These are phyloP conservation scores for Nicator chloris DNA, from an alignment of 2,113 vertebrate species.

Conservation along the genomic window DNA sequence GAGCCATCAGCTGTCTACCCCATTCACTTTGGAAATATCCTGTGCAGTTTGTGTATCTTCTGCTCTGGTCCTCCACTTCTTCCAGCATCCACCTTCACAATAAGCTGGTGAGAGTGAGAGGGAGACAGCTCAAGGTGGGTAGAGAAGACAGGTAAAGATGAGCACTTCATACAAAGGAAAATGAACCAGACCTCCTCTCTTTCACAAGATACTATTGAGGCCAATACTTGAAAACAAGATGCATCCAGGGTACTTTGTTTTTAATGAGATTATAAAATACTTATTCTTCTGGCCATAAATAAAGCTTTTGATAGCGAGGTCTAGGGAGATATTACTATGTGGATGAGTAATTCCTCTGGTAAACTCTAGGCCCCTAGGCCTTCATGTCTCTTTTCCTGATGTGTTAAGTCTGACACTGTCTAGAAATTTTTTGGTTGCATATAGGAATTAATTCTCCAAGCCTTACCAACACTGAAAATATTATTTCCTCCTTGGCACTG, in stretches of 20 bases:
- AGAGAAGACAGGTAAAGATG: neutral
- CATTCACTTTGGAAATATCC: neutral
- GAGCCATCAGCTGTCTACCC: neutral
- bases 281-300: neutral
- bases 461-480: neutral
- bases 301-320: neutral
- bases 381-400: neutral
- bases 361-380: neutral
- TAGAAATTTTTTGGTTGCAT: neutral
- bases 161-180: neutral
- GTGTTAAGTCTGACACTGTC: neutral
- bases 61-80: neutral
- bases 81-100: rapidly evolving
- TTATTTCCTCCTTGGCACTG: rapidly evolving
- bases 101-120: neutral
- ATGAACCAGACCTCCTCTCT: neutral
- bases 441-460: neutral
- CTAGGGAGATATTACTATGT: neutral
- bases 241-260: neutral
- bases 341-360: neutral
- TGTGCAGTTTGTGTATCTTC: neutral
- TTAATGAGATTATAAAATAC: neutral
- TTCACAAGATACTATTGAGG: neutral
- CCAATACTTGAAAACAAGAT: neutral
- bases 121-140: neutral